Evolutionary conservation across 1,140 invertebrate species (phyloP), one percentile per base, ranked within the genome.

Genomic region (Caerostris extrusa): DNA sequence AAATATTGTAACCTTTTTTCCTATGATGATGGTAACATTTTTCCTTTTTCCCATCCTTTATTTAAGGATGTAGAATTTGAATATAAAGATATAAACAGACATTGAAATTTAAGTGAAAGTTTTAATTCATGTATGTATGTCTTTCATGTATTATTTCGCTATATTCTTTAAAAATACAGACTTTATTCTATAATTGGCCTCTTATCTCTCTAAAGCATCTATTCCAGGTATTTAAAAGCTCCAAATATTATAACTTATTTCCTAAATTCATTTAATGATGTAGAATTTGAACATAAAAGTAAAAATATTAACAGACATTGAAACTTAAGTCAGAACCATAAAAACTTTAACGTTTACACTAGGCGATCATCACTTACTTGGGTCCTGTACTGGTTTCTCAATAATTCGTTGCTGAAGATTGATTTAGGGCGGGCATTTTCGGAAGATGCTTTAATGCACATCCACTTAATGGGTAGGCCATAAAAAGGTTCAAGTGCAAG

Each of bases 401-500:
- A 34, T 77, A 77, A 77, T 77, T 34, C 19, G 69, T 50, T 77
- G 69, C 69, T 50, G 19, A 34, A 77, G n/a, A 34, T 77, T 77
- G 69, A 77, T 77, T 77, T 77, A 77, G 69, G 7, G 10, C 10
- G 34, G 34, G 69, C 69, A 12, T 77, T 67, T 77, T 77, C 69
- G 34, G 69, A 12, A 50, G 69, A 77, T 77, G 19, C 69, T 77
- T 34, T 77, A 77, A 77, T 12, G 69, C 34, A 77, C 69, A 3
- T 77, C 34, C 69, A 77, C 8, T 77, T 77, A 77, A 77, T 77
- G 69, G 69, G 69, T 77, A 50, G 69, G 19, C 34, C 69, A 77
- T 77, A 77, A 77, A 77, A 77, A 77, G 69, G 12, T 10, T 50
- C 34, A 8, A 77, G 6, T 53, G 69, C 69, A 34, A 77, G 50